Percentiles rank a stretch among this genome's conserved stretches.
Evolutionary conservation across 2,797 vertebrate genomes (phyloP).

Genomic region (Sebastes jordani): DNA sequence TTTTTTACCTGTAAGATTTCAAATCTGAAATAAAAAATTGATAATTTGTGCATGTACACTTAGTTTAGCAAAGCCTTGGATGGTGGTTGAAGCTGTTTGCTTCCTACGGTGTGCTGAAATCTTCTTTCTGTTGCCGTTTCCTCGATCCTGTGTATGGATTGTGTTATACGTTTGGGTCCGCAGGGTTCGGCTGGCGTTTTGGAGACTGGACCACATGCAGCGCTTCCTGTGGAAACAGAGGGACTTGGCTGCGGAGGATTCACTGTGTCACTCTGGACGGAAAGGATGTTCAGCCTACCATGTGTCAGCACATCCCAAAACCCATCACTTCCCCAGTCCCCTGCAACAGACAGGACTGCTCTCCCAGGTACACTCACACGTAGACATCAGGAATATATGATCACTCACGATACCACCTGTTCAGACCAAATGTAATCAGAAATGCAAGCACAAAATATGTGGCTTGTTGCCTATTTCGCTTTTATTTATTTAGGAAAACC

Average conservation of each 20-base stretch:
- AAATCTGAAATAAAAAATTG: not conserved
- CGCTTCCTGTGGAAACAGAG: slow-evolving; percentile 85
- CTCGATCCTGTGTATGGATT: not conserved
- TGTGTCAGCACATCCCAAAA: slow-evolving; percentile 81
- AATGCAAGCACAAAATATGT: not conserved
- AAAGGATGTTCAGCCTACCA: slow-evolving; percentile 69
- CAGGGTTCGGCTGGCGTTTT: slow-evolving; percentile 86
- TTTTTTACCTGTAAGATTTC: not conserved
- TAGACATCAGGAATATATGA: not conserved
- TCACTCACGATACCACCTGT: too few species aligned
- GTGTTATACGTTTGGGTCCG: not conserved
- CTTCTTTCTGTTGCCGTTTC: not conserved
- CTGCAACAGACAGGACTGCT: slow-evolving; percentile 86
- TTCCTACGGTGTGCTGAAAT: not conserved
- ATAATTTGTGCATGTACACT: not conserved
- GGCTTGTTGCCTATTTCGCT: not conserved
- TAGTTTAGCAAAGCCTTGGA: not conserved
- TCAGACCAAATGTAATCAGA: not conserved
- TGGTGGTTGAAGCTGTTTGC: not conserved
- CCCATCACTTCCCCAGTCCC: slow-evolving; percentile 70
- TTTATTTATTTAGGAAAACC: not conserved
- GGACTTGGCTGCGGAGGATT: slow-evolving; percentile 74
- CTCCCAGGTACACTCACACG: slow-evolving; percentile 79
- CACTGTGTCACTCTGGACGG: slow-evolving; percentile 74
- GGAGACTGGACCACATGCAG: slow-evolving; percentile 86